phyloP scores from a whole-genome alignment of 2,888 invertebrate species.

The Dioctria rufipes region DNA sequence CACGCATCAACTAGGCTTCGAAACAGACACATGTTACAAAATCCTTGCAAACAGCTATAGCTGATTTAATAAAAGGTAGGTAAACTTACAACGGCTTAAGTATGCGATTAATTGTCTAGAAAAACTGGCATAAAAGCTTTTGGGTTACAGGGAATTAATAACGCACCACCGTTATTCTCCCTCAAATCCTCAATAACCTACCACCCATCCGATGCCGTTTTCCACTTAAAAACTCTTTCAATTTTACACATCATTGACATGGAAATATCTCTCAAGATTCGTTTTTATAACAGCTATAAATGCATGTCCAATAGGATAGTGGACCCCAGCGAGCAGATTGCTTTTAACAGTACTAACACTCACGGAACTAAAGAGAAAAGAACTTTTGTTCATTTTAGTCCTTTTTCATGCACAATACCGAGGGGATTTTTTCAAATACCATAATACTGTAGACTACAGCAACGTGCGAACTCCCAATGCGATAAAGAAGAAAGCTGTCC shows the following conservation, averaged over 20 bases:
- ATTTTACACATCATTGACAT: slow-evolving; percentile 52
- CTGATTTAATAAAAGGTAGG: no score
- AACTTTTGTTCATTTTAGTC: slow-evolving; percentile 30
- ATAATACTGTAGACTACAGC: background rate
- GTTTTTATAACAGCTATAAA: slow-evolving; percentile 55
- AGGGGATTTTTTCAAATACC: slow-evolving; percentile 25
- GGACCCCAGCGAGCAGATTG: slow-evolving; percentile 24
- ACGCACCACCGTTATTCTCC: no score
- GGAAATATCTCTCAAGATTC: slow-evolving; percentile 51
- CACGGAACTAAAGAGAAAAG: background rate
- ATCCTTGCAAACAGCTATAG: no score
- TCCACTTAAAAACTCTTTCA: background rate
- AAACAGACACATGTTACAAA: no score
- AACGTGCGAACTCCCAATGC: slow-evolving; percentile 37
- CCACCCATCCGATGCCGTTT: background rate
- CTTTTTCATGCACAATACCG: slow-evolving; percentile 22
- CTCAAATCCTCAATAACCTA: no score
- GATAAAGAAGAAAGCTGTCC: slow-evolving; percentile 51
- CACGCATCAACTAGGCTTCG: no score
- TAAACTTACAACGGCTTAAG: no score
- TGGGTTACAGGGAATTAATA: no score
- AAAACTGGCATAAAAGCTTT: no score
- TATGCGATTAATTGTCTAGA: no score
- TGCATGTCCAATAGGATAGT: slow-evolving; percentile 26
- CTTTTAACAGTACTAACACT: background rate